Evolutionary conservation across 2,797 vertebrate species (phyloP), one percentile per base, ranked within the genome.

Genomic region (Poecile montanus): DNA sequence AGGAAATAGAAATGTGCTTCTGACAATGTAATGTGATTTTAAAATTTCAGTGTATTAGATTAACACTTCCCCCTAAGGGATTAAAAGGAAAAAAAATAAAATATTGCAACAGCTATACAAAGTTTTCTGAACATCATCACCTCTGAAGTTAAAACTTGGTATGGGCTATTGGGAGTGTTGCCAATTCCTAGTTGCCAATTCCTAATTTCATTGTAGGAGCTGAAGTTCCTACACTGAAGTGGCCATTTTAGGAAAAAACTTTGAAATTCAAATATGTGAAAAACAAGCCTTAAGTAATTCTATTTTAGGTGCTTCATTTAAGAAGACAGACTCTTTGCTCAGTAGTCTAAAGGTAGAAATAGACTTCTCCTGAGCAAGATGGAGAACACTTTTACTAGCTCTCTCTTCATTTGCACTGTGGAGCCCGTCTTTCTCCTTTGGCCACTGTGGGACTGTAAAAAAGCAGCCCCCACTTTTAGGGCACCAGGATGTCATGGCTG

Each of bases 1-100:
- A 95, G 72, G 88, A 91, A 85, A 89, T 20, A 83, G 67, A 88
- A 95, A 88, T 0, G 2, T 93, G 68, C 47, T 89, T 75, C 85
- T 76, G 34, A 87, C 38, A 91, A 44, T 25, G 53, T 91, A 95
- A 86, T 76, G 48, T 36, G 42, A 84, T 84, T 90, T 95, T 80
- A 67, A 91, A 94, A 85, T 91, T 94, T 92, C 71, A 87, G 27
- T 67, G 45, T 85, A 92, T 91, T 87, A 65, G 57, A 88, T 85
- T 91, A 68, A 36, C 74, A 91, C 45, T 90, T 82, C 9, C 7
- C 25, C 40, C 30, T 10, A 20, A 85, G 71, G 53, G 25, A 93
- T 32, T 65, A 80, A 78, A 93, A 80, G n/a, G 53, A 54, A 3
- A 87, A 83, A 42, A 50, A 3, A 87, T 80, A 91, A 42, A 93